Evolutionary conservation across 2,888 invertebrate genomes (phyloP), one percentile per base, ranked within the genome.

Genomic region (Quadroppia sp.): DNA sequence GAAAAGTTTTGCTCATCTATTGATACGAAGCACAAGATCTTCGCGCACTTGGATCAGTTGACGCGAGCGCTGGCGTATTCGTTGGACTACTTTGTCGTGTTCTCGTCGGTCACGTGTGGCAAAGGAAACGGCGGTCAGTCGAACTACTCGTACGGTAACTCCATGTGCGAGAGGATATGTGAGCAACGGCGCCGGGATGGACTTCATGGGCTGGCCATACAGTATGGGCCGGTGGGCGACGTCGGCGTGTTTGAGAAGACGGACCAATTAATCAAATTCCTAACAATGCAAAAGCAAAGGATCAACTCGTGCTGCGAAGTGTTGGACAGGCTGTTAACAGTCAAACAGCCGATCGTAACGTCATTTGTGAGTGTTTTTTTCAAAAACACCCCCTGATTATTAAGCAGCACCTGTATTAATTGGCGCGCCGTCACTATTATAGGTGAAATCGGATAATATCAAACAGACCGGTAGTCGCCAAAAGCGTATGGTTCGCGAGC

Each of bases 181-280:
- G 97, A 95, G 85, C 87, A 86, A 76, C 87, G 95, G 72, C 90
- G 89, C 83, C 86, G 86, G 40, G 89, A 88, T 80, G 93, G 94
- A 61, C 86, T 94, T 78, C 94, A 95, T 30, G 97, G 84, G 71
- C 82, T 90, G 71, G 94, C 97, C 53, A 92, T 99, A 79, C 98
- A 99, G 84, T 99, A 98, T 98, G 98, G 98, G 78, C 97, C 96
- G 76, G 92, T 98, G 80, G 97, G 96, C 75, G 98, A 98, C 82
- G 96, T 96, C 53, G 98, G 98, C 71, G 87, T 98, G 73, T 88
- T 98, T 1, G 20, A 3, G 2, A 9, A 32, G 1, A 9, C 36
- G n/a, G 20, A 64, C 1, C 17, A 53, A 25, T 2, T n/a, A 23
- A 7, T 53, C 4, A 3, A n/a, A 25, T 53, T 53, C 3, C 4